Evolutionary conservation across 2,113 vertebrate species (phyloP).

Genomic region (Solenodon paradoxus): DNA sequence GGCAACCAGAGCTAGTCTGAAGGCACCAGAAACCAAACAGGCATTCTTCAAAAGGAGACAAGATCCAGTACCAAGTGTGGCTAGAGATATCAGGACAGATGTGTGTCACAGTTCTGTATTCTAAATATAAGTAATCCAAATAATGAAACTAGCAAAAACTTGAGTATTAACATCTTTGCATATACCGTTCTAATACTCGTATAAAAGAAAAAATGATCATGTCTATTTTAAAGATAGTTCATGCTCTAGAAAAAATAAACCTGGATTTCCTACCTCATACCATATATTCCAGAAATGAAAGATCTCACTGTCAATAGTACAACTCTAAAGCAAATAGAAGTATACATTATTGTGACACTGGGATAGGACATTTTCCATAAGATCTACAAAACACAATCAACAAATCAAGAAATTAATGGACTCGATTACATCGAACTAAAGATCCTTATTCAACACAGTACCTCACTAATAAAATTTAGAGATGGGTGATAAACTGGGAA

Average conservation of each 20-base stretch:
- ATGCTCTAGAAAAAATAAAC: conserved; percentile 13
- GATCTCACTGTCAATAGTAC: not conserved
- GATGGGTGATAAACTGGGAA: not conserved
- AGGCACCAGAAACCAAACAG: not conserved
- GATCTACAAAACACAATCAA: not conserved
- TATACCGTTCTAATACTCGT: conserved; percentile 5
- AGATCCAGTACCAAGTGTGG: not conserved
- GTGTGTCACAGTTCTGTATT: conserved; percentile 24
- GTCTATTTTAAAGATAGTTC: conserved; percentile 7
- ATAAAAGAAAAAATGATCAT: conserved; percentile 23
- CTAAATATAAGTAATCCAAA: not conserved
- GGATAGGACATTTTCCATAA: not conserved
- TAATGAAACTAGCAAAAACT: not conserved
- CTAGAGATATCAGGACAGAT: not conserved
- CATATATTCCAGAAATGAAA: conserved; percentile 12
- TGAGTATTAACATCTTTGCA: conserved; percentile 3
- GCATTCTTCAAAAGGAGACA: not conserved
- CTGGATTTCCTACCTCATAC: not conserved
- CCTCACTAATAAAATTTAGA: conserved; percentile 13
- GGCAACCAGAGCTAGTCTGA: conserved; percentile 12
- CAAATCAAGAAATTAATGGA: not conserved
- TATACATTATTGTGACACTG: not conserved
- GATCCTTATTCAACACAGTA: not conserved
- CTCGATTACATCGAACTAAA: not conserved
- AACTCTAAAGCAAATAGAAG: conserved; percentile 37